These are phyloP conservation scores for Morpho achilles DNA, from an alignment of 2,888 invertebrate species.

Conservation along the genomic window DNA sequence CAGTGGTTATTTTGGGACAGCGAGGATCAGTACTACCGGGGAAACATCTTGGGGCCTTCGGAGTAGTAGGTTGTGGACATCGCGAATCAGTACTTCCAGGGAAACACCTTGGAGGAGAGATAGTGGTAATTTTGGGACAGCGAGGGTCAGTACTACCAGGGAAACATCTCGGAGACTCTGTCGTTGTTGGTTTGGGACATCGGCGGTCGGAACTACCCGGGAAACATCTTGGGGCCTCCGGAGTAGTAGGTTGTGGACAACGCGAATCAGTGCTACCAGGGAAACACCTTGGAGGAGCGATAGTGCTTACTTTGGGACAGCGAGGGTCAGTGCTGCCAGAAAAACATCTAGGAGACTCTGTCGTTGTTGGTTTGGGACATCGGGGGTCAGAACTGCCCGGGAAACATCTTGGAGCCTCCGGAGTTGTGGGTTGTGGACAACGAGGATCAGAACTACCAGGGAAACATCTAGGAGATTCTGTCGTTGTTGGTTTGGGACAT, in stretches of 20 bases:
- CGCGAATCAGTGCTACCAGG: conserved; percentile 38
- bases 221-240: conserved; percentile 5
- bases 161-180: conserved; percentile 5
- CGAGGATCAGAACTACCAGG: too few species aligned
- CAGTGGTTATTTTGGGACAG: conserved; percentile 34
- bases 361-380: too few species aligned
- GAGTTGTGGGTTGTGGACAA: too few species aligned
- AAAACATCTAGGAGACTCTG: too few species aligned
- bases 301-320: too few species aligned
- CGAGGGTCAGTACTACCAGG: conserved; percentile 2
- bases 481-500: conserved; percentile 34
- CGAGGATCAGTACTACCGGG: conserved; percentile 30
- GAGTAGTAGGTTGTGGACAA: conserved; percentile 43
- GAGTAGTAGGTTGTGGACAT: conserved; percentile 12
- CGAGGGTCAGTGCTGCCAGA: too few species aligned
- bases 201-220: conserved; percentile 35
- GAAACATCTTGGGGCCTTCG: conserved; percentile 30
- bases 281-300: too few species aligned
- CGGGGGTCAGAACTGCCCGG: too few species aligned
- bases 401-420: too few species aligned
- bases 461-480: too few species aligned
- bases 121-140: too few species aligned
- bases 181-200: conserved; percentile 24
- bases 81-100: conserved; percentile 6
- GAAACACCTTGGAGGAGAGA: too few species aligned